phyloP scores from a whole-genome alignment of 1,140 invertebrate species.

The Papilio polytes region DNA sequence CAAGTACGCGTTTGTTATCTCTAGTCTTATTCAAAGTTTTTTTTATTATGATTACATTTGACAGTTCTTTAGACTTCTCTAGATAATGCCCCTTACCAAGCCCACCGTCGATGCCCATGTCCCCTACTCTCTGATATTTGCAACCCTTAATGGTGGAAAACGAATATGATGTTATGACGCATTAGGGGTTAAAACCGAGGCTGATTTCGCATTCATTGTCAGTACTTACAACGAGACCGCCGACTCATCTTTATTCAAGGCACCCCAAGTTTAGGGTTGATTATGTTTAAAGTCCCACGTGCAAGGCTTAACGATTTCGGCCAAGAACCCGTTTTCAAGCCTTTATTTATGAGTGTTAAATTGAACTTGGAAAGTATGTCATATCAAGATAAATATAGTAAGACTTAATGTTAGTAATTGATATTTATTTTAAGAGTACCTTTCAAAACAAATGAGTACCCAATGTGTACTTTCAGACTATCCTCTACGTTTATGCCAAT shows the following conservation, averaged over 20 bases:
- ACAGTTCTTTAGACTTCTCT: too few relatives aligned
- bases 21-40: too few relatives aligned
- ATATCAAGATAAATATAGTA: not conserved
- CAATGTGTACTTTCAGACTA: too few relatives aligned
- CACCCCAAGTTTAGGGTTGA: constrained; percentile 17
- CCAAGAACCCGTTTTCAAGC: not conserved
- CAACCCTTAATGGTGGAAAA: not conserved
- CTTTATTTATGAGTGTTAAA: constrained; percentile 2
- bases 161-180: not conserved
- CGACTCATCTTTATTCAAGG: constrained; percentile 16
- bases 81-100: too few relatives aligned
- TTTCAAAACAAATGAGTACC: too few relatives aligned
- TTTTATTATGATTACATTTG: too few relatives aligned
- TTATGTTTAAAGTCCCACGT: constrained; percentile 24
- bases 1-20: too few relatives aligned
- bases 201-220: constrained; percentile 21
- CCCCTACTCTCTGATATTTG: too few relatives aligned
- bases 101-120: too few relatives aligned
- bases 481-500: too few relatives aligned
- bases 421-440: not conserved
- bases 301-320: constrained; percentile 17
- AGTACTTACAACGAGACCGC: constrained; percentile 4
- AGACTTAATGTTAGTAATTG: not conserved
- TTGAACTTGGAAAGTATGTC: constrained; percentile 15
- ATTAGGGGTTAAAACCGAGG: not conserved